phyloP scores from a whole-genome alignment of 2,888 invertebrate genomes.

The Abrostola triplasia region DNA sequence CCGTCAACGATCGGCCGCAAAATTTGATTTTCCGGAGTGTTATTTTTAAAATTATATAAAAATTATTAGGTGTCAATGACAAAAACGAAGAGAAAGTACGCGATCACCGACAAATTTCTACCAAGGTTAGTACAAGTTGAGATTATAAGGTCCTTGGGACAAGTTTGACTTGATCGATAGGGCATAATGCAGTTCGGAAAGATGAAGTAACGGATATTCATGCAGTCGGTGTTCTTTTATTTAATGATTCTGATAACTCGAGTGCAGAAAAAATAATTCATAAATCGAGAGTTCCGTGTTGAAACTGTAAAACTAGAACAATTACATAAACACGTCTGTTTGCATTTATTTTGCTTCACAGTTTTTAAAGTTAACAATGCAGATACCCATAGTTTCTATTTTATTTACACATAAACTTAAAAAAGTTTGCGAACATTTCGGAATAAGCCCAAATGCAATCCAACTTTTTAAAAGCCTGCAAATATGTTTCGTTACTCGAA shows the following conservation, averaged over 20 bases:
- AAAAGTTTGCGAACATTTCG: neutral
- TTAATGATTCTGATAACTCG: too few species aligned
- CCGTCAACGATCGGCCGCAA: conserved; percentile 70
- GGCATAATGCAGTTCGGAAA: neutral
- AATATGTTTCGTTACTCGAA: conserved; percentile 10
- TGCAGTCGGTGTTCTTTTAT: too few species aligned
- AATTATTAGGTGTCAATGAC: conserved; percentile 87
- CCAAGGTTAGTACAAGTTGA: conserved; percentile 78
- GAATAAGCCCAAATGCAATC: neutral
- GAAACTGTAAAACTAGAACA: conserved; percentile 3
- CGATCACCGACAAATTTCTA: conserved; percentile 87
- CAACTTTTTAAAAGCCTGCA: conserved; percentile 4
- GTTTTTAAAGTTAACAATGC: conserved; percentile 4
- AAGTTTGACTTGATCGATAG: conserved; percentile 9
- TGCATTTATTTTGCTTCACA: neutral
- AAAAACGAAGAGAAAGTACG: conserved; percentile 86
- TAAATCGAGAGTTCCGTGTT: neutral
- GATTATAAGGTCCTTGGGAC: conserved; percentile 9
- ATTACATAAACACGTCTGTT: conserved; percentile 3
- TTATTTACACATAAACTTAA: neutral
- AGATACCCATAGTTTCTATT: neutral
- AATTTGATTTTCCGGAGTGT: conserved; percentile 74
- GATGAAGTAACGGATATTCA: neutral
- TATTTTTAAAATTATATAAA: conserved; percentile 71
- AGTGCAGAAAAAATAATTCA: too few species aligned